phyloP scores from a whole-genome alignment of 1,140 invertebrate genomes.

The Hetaerina americana region DNA sequence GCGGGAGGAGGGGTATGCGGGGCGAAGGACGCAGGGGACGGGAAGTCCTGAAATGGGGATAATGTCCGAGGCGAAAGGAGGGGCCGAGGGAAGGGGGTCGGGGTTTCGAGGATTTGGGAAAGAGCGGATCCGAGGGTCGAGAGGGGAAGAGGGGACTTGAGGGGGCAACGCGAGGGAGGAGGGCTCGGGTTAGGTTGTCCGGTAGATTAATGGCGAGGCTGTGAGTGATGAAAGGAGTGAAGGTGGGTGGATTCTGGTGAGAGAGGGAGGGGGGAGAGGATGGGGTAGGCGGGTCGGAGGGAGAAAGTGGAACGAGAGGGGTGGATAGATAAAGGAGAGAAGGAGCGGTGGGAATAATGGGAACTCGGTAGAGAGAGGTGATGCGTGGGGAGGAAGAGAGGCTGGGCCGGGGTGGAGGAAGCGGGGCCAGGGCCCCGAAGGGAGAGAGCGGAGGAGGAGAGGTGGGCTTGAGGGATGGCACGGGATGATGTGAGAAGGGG shows the following conservation, averaged over 20 bases:
- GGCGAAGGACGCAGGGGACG: no score
- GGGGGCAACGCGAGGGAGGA: no score
- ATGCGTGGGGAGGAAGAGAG: background rate
- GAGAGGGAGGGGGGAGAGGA: background rate
- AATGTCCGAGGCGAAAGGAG: background rate
- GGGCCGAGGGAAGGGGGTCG: background rate
- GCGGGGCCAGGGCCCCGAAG: no score
- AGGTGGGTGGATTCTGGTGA: background rate
- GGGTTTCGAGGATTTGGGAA: background rate
- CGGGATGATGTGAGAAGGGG: no score
- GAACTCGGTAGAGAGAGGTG: background rate
- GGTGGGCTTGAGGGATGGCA: no score
- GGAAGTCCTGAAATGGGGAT: background rate
- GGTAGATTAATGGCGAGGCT: background rate
- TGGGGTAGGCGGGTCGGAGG: background rate
- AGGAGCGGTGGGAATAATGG: background rate
- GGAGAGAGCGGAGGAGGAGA: no score
- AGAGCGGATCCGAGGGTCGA: background rate
- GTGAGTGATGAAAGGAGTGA: background rate
- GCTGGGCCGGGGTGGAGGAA: background rate
- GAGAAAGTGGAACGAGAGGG: background rate
- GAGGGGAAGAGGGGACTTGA: background rate
- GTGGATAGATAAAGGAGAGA: background rate
- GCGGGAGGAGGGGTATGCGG: no score
- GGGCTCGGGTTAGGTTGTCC: background rate